phyloP scores from a whole-genome alignment of 2,797 vertebrate species.

The Acestrorhynchus altus region DNA sequence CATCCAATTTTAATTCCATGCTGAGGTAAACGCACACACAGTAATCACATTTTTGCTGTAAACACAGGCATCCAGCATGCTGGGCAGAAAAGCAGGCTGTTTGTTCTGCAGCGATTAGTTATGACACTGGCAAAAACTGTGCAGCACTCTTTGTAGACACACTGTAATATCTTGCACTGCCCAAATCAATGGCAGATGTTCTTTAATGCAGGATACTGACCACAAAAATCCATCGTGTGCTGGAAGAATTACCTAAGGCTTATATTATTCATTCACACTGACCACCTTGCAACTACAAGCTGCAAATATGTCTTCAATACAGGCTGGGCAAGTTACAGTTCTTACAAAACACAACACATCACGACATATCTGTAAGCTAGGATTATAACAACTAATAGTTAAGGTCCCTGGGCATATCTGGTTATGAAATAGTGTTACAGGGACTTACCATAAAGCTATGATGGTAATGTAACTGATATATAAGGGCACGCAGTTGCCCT shows the following conservation, averaged over 20 bases:
- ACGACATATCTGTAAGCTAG: too few relatives aligned
- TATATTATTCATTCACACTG: neutral
- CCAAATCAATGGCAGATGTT: constrained; percentile 12
- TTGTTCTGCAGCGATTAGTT: neutral
- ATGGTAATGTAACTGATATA: too few relatives aligned
- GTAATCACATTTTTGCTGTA: constrained; percentile 1
- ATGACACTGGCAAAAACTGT: constrained; percentile 1
- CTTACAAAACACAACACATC: too few relatives aligned
- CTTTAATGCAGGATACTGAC: neutral
- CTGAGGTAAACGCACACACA: neutral
- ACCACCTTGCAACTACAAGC: too few relatives aligned
- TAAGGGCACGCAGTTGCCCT: too few relatives aligned
- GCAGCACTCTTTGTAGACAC: neutral
- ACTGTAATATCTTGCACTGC: neutral
- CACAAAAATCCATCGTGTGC: neutral
- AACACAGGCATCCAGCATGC: constrained; percentile 31
- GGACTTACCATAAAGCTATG: too few relatives aligned
- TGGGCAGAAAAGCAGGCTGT: constrained; percentile 10
- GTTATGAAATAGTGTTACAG: too few relatives aligned
- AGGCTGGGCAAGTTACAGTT: too few relatives aligned
- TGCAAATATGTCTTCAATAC: too few relatives aligned
- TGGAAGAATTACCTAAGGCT: neutral
- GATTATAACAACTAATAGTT: too few relatives aligned
- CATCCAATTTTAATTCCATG: neutral
- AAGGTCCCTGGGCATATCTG: too few relatives aligned